A percentile compares a stretch with the other conserved stretches of the same genome.
These are phyloP conservation scores for Microtus ochrogaster DNA, from an alignment of 2,113 vertebrate species.

Conservation along the genomic window DNA sequence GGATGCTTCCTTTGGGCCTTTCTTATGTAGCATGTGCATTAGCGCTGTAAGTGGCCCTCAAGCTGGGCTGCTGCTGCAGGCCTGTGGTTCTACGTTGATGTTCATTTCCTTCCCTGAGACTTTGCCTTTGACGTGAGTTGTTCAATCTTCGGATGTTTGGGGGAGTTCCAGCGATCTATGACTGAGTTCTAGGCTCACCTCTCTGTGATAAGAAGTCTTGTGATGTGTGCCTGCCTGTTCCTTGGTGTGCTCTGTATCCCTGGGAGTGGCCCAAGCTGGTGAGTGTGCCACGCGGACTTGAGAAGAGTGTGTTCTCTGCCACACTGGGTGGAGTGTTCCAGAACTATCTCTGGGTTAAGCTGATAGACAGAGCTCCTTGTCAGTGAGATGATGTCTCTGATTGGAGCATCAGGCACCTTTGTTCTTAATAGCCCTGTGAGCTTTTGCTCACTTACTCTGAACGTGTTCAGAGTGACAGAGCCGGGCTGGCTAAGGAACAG, in stretches of 20 bases:
- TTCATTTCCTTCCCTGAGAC: neutral
- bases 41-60: neutral
- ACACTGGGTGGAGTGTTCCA: neutral
- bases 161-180: neutral
- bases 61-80: neutral
- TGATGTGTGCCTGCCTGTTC: neutral
- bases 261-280: neutral
- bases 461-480: too few relatives aligned
- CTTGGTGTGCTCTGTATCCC: neutral
- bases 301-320: neutral
- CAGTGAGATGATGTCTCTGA: neutral
- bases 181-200: neutral
- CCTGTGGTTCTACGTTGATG: neutral
- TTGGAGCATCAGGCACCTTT: neutral
- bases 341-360: neutral
- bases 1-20: neutral
- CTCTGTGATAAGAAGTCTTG: too few relatives aligned
- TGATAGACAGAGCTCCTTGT: neutral
- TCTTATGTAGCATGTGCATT: neutral
- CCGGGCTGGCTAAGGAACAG: neutral
- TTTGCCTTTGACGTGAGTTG: too few relatives aligned
- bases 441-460: neutral
- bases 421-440: neutral
- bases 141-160: neutral
- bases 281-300: neutral